Evolutionary conservation across 2,888 invertebrate species (phyloP).

Genomic region (Phengaris arion): DNA sequence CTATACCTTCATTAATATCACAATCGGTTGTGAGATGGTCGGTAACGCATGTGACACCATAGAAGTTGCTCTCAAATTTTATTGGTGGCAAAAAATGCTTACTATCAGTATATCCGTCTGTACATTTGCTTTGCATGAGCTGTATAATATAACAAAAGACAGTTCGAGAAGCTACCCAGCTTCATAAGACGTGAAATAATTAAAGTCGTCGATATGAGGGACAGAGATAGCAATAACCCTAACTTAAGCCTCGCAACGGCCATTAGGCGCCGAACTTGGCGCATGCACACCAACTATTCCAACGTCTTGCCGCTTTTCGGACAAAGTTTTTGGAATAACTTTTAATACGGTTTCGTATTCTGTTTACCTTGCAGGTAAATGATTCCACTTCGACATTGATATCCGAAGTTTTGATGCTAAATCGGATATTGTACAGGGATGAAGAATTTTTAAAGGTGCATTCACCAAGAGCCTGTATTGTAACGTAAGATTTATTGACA

Average conservation of each 20-base stretch:
- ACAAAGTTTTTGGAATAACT: conserved; percentile 52
- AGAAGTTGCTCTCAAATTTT: not conserved
- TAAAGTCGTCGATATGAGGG: conserved; percentile 37
- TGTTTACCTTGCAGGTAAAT: conserved; percentile 44
- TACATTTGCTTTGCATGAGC: not conserved
- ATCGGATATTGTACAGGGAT: not conserved
- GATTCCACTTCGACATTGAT: conserved; percentile 23
- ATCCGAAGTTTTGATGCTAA: conserved; percentile 32
- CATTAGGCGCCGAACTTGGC: conserved; percentile 44
- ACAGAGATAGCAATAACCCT: conserved; percentile 40
- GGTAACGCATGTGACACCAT: too few relatives aligned
- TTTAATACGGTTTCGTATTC: conserved; percentile 57
- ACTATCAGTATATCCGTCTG: not conserved
- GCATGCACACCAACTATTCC: conserved; percentile 45
- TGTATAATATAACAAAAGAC: not conserved
- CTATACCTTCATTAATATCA: too few relatives aligned
- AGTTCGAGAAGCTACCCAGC: not conserved
- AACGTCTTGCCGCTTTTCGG: conserved; percentile 38
- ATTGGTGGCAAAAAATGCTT: not conserved
- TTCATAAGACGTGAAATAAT: conserved; percentile 27
- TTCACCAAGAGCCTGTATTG: too few relatives aligned
- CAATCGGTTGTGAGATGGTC: too few relatives aligned
- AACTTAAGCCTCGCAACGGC: conserved; percentile 39
- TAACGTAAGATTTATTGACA: too few relatives aligned
- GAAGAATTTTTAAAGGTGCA: not conserved